Base-by-base conservation (phyloP, 2,888 invertebrate genomes). In the Drosophila infuscata region DNA sequence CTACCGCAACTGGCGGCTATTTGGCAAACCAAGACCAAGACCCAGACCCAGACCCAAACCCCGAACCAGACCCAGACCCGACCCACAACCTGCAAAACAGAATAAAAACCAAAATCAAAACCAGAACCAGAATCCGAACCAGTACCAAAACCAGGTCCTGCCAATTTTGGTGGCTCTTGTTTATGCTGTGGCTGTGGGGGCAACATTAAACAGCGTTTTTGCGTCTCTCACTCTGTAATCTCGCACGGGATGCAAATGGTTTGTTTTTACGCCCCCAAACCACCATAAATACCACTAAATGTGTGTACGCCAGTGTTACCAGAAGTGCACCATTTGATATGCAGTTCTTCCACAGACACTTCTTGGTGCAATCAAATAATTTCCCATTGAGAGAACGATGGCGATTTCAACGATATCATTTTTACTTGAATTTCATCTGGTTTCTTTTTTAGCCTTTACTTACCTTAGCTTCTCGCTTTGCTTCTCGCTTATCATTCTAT, bases 111-210 rank as follows among this genome's bases (percentile, higher is more conserved):
- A 32, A 11, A 30, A 17, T 0, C 51, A 33, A 1, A 53, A 17
- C 33, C 52, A n/a, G 32, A 20, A 15, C 12, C 11, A 41, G 5
- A 20, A 43, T 11, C n/a, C n/a, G 30, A 30, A 30, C 7, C 51
- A 25, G 2, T 25, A 35, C 32, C 52, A n/a, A 29, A 38, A 43
- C 41, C 51, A 66, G 64, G 54, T 51, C 61, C 43, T 69, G 88
- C 68, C 88, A 82, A 87, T 87, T 87, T 84, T 61, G 58, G 56
- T 59, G 57, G 67, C 76, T 75, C 61, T 88, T 75, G 80, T 83
- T 83, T 77, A 82, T 88, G 77, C 60, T 52, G 56, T 60, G 52
- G 30, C 7, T 36, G 54, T 25, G 54, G 54, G 51, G 75, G 74
- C 61, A 61, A 49, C 58, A 67, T 62, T 79, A 78, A 70, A 63